Evolutionary conservation across 2,113 vertebrate species (phyloP), one percentile per base, ranked within the genome.

Genomic region (Urocitellus parryii): DNA sequence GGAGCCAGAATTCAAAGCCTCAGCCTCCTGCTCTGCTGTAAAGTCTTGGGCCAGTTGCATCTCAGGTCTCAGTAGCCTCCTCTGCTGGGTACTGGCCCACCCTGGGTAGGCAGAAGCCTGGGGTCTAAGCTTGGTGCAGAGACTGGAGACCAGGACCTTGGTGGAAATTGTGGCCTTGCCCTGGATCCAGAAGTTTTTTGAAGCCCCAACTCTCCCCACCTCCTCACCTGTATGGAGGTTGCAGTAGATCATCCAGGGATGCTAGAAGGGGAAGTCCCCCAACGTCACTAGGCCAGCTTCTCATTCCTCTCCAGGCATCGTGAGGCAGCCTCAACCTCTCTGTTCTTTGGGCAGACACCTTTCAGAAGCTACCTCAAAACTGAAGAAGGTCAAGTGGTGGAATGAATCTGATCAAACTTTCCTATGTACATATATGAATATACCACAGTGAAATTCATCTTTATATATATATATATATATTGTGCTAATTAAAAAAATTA

Each of bases 31-130:
- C 82, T 51, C 61, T 29, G 10, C 61, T 4, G 61, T 81, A 22
- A 39, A 2, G 12, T 8, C 58, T 20, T 25, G 1, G 58, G 53
- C 42, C 22, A 5, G 1, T 29, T 7, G 27, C 1, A 3, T 10
- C 39, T 70, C 3, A 48, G 87, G 79, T 63, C 70, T 48, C 68
- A 24, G 73, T 17, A 3, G 58, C 48, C 74, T n/a, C 68, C 29
- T 37, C 29, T 89, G 53, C 83, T 32, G 67, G 12, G 63, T 25
- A 12, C 32, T 37, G 37, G 17, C 27, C 51, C 68, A 32, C 14
- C 34, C 18, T 1, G 8, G 83, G 29, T 11, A 88, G 67, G 39
- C 25, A 29, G 32, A 37, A 77, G 13, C 5, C n/a, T 1, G 9
- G 76, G 48, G 39, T 58, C 58, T 20, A 0, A 37, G 27, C 42